Evolutionary conservation across 2,113 vertebrate genomes (phyloP).

Genomic region (Chloropsis cyanopogon): DNA sequence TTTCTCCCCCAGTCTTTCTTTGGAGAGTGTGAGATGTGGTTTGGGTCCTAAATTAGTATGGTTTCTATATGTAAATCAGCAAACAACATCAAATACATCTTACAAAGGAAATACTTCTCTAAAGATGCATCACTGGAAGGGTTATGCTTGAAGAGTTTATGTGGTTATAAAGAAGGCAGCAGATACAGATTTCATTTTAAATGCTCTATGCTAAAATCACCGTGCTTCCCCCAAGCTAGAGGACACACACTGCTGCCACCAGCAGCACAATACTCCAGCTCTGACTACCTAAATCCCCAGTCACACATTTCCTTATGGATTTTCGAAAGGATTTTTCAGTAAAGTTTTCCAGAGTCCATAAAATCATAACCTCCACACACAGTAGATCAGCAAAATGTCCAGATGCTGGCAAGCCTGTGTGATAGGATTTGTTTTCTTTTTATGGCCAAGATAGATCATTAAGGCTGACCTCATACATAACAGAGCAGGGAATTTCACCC

Average conservation of each 20-base stretch:
- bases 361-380: not conserved
- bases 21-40: not conserved
- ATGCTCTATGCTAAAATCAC: not conserved
- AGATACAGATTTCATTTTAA: not conserved
- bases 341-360: conserved; percentile 34
- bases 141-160: not conserved
- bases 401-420: not conserved
- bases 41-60: not conserved
- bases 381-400: not conserved
- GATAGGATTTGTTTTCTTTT: conserved; percentile 28
- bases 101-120: not conserved
- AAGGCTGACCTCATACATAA: conserved; percentile 41
- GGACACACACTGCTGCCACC: not conserved
- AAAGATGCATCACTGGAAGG: not conserved
- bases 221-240: not conserved
- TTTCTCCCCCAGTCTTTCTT: not conserved
- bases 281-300: not conserved
- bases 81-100: not conserved
- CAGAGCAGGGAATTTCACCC: conserved; percentile 10
- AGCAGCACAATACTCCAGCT: not conserved
- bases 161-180: not conserved
- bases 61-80: not conserved
- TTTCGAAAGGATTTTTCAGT: conserved; percentile 22
- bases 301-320: not conserved
- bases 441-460: conserved; percentile 20